Evolutionary conservation across 64 coral and sea anemone species (phyloP), one percentile per base, ranked within the genome.

Genomic region (Catalaphyllia jardinei): DNA sequence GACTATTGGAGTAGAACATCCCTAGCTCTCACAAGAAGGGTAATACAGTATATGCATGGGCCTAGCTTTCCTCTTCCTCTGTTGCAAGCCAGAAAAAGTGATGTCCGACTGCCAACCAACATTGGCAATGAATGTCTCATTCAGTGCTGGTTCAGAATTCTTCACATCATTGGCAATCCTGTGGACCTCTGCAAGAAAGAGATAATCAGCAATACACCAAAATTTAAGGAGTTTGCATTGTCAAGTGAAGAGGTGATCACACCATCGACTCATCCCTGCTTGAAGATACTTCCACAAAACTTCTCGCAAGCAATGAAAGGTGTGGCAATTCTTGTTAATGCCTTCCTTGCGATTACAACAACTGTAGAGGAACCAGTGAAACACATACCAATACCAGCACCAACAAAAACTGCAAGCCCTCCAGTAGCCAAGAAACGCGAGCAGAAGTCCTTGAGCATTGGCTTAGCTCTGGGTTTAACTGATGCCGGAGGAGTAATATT

Each of bases 291-390:
- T 27, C 97, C 97, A 60, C 49, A 99, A 71, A 99, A 93, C 22
- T 99, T 99, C 51, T 86, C 93, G 15, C 94, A 88, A 74, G 97
- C 97, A 72, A 95, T 99, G 93, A 99, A 99, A 92, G 97, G 97
- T 10, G 93, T 93, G 31, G 93, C 97, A 52, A 86, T 98, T 31
- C 79, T 94, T 62, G 89, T 94, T 1, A 89, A 98, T 75, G 91
- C 89, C 0, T 98, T 98, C 49, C 74, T 98, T 0, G 64, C 89
- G 10, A 73, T 89, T 2, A 89, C 85, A 30, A 94, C 86, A 22
- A 94, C 89, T n/a, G 71, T 80, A 19, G 92, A 98, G 42, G 87
- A 94, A 86, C 95, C 95, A 54, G 95, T 98, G 19, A 99, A 89
- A 67, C 91, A 95, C 55, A 93, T 71, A 22, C 93, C 91, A 71